These are phyloP conservation scores for Cervus canadensis DNA, from an alignment of 2,113 vertebrate species.

Conservation along the genomic window DNA sequence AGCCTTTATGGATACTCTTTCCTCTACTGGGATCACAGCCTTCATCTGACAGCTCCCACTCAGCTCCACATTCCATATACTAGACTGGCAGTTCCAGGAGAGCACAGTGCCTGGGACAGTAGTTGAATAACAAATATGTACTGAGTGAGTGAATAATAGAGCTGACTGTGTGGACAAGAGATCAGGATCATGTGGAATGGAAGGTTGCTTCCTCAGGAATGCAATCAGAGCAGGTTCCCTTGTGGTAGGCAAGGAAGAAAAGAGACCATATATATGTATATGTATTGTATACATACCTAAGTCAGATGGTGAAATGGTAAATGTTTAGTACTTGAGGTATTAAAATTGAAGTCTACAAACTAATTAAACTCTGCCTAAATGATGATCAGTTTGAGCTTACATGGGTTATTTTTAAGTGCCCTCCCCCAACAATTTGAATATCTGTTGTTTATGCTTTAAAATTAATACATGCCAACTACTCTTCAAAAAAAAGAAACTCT, in stretches of 20 bases:
- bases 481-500: background rate
- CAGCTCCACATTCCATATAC: background rate
- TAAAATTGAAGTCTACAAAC: background rate
- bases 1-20: background rate
- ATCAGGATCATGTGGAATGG: background rate
- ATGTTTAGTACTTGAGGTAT: background rate
- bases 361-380: background rate
- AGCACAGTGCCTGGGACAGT: background rate
- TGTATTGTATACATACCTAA: background rate
- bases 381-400: background rate
- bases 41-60: background rate
- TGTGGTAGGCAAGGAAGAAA: background rate
- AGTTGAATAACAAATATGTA: background rate
- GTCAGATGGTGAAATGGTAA: background rate
- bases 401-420: background rate
- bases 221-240: background rate
- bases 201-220: background rate
- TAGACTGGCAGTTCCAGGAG: background rate
- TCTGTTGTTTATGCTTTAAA: background rate
- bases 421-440: background rate
- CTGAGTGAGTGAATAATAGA: background rate
- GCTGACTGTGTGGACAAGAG: background rate
- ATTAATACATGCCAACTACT: background rate
- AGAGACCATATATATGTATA: background rate
- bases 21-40: background rate